Evolutionary conservation across 1,140 invertebrate genomes (phyloP).

Genomic region (Coenobita brevimanus): DNA sequence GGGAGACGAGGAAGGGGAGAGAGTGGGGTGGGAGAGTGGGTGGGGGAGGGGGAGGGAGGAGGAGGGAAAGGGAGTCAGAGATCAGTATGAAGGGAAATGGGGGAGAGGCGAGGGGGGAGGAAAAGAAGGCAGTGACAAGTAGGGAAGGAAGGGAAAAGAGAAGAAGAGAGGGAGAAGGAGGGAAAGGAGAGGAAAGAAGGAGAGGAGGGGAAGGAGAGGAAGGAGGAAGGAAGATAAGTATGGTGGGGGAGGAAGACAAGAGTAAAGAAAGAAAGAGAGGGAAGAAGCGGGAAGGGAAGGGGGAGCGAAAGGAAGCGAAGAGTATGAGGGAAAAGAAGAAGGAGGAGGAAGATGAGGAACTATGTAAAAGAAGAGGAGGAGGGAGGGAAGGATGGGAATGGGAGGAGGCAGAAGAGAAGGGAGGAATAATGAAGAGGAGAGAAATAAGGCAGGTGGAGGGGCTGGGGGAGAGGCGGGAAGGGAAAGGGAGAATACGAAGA

Average conservation of each 20-base stretch:
- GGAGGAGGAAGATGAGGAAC: background rate
- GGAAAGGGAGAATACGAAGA: no score
- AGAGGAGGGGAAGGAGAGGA: background rate
- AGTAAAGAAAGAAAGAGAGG: background rate
- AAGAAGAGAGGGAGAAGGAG: background rate
- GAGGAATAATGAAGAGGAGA: no score
- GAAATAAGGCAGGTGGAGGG: no score
- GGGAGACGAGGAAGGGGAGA: background rate
- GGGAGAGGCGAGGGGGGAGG: background rate
- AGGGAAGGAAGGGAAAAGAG: background rate
- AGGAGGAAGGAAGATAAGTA: background rate
- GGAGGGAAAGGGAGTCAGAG: background rate
- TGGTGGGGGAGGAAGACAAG: no score
- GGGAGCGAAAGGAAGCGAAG: background rate
- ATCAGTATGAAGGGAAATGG: background rate
- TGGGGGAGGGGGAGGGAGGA: background rate
- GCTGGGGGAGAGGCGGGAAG: background rate
- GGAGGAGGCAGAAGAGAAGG: background rate
- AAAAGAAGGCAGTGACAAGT: background rate
- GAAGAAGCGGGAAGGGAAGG: background rate
- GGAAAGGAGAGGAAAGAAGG: background rate
- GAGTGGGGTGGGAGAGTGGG: no score
- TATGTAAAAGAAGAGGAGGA: background rate
- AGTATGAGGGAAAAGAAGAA: no score
- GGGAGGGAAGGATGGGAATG: background rate